A percentile compares a stretch with the other conserved stretches of the same genome.
Conservation (phyloP, 1,140 invertebrate genomes). For the Drosophila ironensis region DNA sequence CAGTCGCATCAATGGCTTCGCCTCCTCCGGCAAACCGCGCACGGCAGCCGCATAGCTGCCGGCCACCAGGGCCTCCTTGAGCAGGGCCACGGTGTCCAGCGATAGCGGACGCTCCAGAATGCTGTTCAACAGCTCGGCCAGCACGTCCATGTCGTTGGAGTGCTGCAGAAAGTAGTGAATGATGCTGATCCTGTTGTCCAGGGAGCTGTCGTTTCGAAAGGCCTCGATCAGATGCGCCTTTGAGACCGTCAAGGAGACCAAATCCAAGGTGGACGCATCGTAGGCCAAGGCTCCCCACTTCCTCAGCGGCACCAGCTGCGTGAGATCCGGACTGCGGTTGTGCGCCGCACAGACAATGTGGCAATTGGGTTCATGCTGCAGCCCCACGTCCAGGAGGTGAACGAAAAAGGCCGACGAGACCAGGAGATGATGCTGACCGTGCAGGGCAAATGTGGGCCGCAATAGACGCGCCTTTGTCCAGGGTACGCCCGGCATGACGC, state of each 20-base stretch:
- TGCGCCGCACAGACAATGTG: conserved; percentile 87
- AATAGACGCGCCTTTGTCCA: conserved; percentile 89
- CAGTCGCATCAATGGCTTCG: conserved; percentile 85
- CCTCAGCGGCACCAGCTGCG: conserved; percentile 85
- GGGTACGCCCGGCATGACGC: conserved; percentile 89
- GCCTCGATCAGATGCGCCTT: conserved; percentile 86
- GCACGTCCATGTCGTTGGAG: conserved; percentile 86
- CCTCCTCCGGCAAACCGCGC: conserved; percentile 87
- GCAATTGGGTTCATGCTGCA: conserved; percentile 90
- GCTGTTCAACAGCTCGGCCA: conserved; percentile 83
- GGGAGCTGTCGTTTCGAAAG: conserved; percentile 85
- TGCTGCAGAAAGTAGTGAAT: conserved; percentile 91
- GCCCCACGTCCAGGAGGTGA: conserved; percentile 90
- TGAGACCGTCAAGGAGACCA: conserved; percentile 86
- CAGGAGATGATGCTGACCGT: conserved; percentile 88
- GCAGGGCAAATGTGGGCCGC: conserved; percentile 88
- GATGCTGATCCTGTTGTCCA: conserved; percentile 88
- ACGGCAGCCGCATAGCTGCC: conserved; percentile 88
- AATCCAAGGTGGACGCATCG: conserved; percentile 87
- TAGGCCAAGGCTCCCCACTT: conserved; percentile 84
- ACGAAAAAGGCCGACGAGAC: conserved; percentile 90
- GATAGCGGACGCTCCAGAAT: conserved; percentile 77
- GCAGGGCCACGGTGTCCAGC: conserved; percentile 82
- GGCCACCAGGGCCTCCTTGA: conserved; percentile 90
- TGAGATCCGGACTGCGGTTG: conserved; percentile 83